These are phyloP conservation scores for Tenthredo distinguenda DNA, from an alignment of 2,888 invertebrate species.

Conservation along the genomic window DNA sequence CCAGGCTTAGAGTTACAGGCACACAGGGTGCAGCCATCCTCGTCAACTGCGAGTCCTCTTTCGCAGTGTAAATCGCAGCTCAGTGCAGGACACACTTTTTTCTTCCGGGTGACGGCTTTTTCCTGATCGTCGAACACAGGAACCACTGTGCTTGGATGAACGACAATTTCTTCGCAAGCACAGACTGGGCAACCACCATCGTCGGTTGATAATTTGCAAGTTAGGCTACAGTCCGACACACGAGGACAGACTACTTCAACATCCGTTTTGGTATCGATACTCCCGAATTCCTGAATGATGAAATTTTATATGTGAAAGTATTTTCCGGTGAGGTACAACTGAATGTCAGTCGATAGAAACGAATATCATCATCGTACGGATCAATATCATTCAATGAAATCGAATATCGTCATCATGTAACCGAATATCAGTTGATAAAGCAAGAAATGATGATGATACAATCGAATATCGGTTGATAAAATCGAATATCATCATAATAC, in stretches of 20 bases:
- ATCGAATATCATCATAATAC: background rate
- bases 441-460: background rate
- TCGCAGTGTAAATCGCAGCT: slow-evolving; percentile 72
- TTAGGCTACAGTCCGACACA: slow-evolving; percentile 63
- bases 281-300: background rate
- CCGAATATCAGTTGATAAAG: background rate
- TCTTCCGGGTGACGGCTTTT: slow-evolving; percentile 51
- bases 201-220: slow-evolving; percentile 65
- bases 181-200: slow-evolving; percentile 70
- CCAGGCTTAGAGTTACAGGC: slow-evolving; percentile 68
- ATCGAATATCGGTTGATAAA: background rate
- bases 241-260: slow-evolving; percentile 63
- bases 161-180: slow-evolving; percentile 62
- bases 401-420: background rate
- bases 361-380: background rate
- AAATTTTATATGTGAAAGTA: background rate
- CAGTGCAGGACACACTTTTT: slow-evolving; percentile 67
- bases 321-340: background rate
- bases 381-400: background rate
- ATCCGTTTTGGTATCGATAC: background rate
- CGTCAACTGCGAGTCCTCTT: slow-evolving; percentile 70
- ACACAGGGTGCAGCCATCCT: slow-evolving; percentile 72
- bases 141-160: slow-evolving; percentile 55
- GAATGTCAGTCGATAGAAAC: background rate
- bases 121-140: slow-evolving; percentile 54